Evolutionary conservation across 2,888 invertebrate genomes (phyloP).

Genomic region (Lasioglossum vierecki): DNA sequence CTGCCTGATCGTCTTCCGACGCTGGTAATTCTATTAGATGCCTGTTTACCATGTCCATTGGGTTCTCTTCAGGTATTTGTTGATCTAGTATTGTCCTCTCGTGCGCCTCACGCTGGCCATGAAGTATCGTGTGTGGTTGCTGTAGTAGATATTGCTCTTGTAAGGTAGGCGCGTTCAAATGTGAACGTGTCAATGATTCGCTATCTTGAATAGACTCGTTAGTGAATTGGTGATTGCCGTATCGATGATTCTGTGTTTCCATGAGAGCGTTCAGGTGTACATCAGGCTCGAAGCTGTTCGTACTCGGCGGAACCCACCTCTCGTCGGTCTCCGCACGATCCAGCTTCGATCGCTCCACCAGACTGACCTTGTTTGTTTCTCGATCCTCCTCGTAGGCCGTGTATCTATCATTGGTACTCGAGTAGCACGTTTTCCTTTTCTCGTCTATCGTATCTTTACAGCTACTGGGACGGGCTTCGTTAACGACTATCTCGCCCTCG

Average conservation of each 20-base stretch:
- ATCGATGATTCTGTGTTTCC: constrained; percentile 81
- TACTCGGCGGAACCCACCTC: constrained; percentile 87
- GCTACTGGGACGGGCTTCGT: constrained; percentile 50
- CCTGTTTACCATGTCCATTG: constrained; percentile 81
- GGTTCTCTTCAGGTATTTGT: constrained; percentile 72
- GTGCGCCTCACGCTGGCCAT: constrained; percentile 41
- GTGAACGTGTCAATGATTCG: constrained; percentile 44
- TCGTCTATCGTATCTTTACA: constrained; percentile 75
- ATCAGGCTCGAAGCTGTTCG: constrained; percentile 81
- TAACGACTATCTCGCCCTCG: constrained; percentile 26
- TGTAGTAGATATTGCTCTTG: constrained; percentile 80
- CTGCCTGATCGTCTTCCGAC: constrained; percentile 79
- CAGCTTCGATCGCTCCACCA: constrained; percentile 82
- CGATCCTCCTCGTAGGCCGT: constrained; percentile 80
- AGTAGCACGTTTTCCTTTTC: constrained; percentile 78
- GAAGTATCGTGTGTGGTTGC: constrained; percentile 74
- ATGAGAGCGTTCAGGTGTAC: constrained; percentile 78
- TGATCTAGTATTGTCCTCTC: constrained; percentile 54
- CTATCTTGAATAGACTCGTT: constrained; percentile 40
- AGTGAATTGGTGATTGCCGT: constrained; percentile 75
- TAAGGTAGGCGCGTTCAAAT: constrained; percentile 76
- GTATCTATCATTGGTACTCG: constrained; percentile 75
- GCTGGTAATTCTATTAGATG: constrained; percentile 78
- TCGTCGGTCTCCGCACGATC: constrained; percentile 86
- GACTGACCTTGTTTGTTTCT: constrained; percentile 81